Evolutionary conservation across 2,113 vertebrate genomes (phyloP), one percentile per base, ranked within the genome.

Genomic region (Nibea coibor): DNA sequence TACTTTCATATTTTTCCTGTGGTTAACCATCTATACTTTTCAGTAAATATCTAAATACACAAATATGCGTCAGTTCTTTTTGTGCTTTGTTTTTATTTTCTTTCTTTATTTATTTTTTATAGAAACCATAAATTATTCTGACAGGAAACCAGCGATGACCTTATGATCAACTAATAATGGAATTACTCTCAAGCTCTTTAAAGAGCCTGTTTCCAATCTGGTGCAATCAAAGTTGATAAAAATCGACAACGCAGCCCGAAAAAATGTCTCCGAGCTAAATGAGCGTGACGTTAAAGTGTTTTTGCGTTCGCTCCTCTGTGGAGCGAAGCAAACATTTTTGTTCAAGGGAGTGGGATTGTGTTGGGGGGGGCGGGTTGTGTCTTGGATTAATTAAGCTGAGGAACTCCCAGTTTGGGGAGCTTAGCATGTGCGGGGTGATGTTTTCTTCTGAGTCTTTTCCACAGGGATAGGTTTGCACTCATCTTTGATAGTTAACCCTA

Each of bases 391-490:
- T 95, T 96, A 95, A 80, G 80, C 42, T 9, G 57, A 91, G 91
- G 87, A 91, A 94, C 93, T 94, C 94, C 94, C 89, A 91, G 89
- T 93, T 94, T 93, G 88, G 80, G 87, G 91, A 93, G 93, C 91
- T 94, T 93, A 91, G 92, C 89, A 88, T 93, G 93, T 89, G 83
- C 87, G 79, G 88, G 88, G 80, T 84, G 87, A 93, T 95, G 94
- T 95, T 95, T 94, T 94, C 92, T 81, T 93, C 92, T 5, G 74
- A 64, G 82, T 81, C 75, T 93, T 94, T 95, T 95, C 92, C 94
- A 95, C 93, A 94, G 93, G 93, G 94, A 95, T 93, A 93, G 82
- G 92, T 95, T 95, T 95, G 94, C 93, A 94, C 93, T 95, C 94
- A 94, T 95, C 95, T 95, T 95, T 95, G 94, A 94, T 94, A 94